A percentile compares a stretch with the other conserved stretches of the same genome.
Conservation (phyloP, 2,888 invertebrate species). For the Ditylenchus weischeri region DNA sequence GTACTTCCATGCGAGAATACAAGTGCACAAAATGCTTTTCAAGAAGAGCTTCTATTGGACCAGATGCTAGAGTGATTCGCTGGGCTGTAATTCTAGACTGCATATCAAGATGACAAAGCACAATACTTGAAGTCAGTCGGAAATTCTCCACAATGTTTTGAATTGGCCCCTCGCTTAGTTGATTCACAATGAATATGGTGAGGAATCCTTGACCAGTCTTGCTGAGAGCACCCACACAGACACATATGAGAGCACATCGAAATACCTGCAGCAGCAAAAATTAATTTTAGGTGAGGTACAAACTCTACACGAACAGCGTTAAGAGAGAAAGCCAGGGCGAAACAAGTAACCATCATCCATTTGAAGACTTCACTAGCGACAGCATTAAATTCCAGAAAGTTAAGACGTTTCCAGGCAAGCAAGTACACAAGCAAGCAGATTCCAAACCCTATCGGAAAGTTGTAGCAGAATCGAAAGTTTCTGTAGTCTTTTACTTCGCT, state of each 20-base stretch:
- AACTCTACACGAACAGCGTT: conserved; percentile 39
- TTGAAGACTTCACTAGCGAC: conserved; percentile 12
- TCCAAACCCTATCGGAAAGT: conserved; percentile 42
- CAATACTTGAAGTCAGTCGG: conserved; percentile 39
- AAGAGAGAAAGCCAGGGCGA: conserved; percentile 42
- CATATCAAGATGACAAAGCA: conserved; percentile 49
- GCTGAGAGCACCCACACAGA: conserved; percentile 46
- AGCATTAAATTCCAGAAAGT: conserved; percentile 48
- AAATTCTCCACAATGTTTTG: conserved; percentile 48
- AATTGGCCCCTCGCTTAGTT: conserved; percentile 46
- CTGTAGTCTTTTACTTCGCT: conserved; percentile 47
- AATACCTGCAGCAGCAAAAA: conserved; percentile 38
- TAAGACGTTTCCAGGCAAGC: conserved; percentile 49
- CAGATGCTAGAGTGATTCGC: conserved; percentile 44
- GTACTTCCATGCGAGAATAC: conserved; percentile 22
- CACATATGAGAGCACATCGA: conserved; percentile 49
- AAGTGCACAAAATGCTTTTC: conserved; percentile 42
- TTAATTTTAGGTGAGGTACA: not conserved
- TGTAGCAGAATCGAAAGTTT: conserved; percentile 42
- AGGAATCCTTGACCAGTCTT: conserved; percentile 44
- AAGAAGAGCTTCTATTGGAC: conserved; percentile 47
- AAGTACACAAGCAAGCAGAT: conserved; percentile 43
- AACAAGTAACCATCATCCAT: conserved; percentile 39
- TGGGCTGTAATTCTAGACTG: conserved; percentile 45
- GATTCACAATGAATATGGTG: conserved; percentile 36